phyloP scores from a whole-genome alignment of 2,113 vertebrate genomes.

The Erinaceus europaeus region DNA sequence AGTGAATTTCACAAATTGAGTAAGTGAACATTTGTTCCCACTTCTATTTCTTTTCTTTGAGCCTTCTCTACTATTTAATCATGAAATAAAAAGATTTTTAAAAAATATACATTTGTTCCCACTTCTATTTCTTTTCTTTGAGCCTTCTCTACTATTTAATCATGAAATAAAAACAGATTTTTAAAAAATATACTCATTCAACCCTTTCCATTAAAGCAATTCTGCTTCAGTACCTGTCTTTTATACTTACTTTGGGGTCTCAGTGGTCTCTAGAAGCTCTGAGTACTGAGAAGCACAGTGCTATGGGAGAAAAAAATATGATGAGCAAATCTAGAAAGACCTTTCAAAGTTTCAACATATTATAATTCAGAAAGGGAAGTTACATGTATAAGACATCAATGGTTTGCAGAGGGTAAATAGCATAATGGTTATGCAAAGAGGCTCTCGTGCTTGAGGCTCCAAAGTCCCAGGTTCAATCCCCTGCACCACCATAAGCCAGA shows the following conservation, averaged over 20 bases:
- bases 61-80: neutral
- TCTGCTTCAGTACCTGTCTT: neutral
- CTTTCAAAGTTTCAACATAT: constrained; percentile 26
- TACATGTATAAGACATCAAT: no score
- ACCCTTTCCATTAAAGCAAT: neutral
- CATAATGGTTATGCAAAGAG: no score
- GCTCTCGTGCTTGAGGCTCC: no score
- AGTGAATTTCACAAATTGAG: neutral
- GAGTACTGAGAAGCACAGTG: constrained; percentile 99
- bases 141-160: constrained; percentile 12
- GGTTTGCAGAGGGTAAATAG: no score
- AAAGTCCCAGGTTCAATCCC: no score
- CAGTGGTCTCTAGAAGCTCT: constrained; percentile 96
- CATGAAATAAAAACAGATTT: no score
- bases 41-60: neutral
- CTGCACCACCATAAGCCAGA: no score
- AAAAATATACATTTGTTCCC: neutral
- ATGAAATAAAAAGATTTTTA: no score
- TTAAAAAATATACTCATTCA: no score
- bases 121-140: neutral
- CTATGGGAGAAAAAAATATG: constrained; percentile 80
- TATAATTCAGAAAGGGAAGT: neutral
- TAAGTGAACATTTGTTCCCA: constrained; percentile 9
- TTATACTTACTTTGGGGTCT: constrained; percentile 96
- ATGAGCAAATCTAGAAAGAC: constrained; percentile 44